Percentiles rank a stretch among this genome's conserved stretches.
Conservation (phyloP, 2,888 invertebrate genomes). For the Drosophila pegasa region DNA sequence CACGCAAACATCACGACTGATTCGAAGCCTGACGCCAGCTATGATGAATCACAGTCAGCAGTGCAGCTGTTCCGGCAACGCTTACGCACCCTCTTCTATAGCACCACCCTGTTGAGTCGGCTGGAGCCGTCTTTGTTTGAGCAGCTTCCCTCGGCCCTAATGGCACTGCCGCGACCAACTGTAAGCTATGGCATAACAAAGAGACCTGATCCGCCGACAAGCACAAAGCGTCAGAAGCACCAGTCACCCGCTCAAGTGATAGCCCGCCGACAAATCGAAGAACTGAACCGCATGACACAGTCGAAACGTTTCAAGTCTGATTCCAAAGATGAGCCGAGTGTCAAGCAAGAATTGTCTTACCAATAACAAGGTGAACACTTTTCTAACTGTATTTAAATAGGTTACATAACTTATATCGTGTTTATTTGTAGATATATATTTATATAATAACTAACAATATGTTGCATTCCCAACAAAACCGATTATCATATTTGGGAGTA, state of each 20-base stretch:
- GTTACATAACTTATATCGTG: constrained; percentile 41
- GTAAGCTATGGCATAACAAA: neutral
- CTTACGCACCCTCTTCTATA: constrained; percentile 74
- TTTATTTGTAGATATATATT: constrained; percentile 36
- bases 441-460: constrained; percentile 73
- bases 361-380: neutral
- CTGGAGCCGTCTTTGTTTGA: constrained; percentile 85
- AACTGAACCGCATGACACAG: neutral
- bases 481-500: constrained; percentile 23
- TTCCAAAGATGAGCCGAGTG: constrained; percentile 4
- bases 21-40: neutral
- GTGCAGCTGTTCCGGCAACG: constrained; percentile 75
- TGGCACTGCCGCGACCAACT: constrained; percentile 21
- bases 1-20: constrained; percentile 11
- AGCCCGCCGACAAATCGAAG: constrained; percentile 24
- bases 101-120: constrained; percentile 79
- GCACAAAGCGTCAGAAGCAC: neutral
- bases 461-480: constrained; percentile 28
- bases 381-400: constrained; percentile 29
- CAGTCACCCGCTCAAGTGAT: neutral
- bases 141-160: constrained; percentile 87
- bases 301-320: neutral
- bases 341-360: constrained; percentile 18
- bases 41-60: constrained; percentile 42
- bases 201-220: neutral